Evolutionary conservation across 2,797 vertebrate species (phyloP).

Genomic region (Natrix natrix): DNA sequence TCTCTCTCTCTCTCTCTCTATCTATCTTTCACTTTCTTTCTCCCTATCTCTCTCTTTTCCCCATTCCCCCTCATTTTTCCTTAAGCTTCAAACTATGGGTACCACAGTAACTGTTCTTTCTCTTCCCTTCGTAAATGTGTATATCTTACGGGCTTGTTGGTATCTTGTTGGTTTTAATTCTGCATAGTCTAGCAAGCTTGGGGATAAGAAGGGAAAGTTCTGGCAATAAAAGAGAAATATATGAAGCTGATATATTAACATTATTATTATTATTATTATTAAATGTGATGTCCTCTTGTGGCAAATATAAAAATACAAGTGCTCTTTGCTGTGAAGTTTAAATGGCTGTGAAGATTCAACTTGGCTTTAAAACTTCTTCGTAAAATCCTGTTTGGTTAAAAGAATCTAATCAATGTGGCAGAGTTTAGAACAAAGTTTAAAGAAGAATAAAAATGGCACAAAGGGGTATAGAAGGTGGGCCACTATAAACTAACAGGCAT

Average conservation of each 20-base stretch:
- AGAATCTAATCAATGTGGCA: background rate
- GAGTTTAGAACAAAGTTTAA: constrained; percentile 14
- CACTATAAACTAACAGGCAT: background rate
- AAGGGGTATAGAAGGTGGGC: constrained; percentile 44
- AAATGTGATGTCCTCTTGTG: constrained; percentile 30
- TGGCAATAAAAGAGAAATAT: background rate
- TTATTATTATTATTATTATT: too few species aligned
- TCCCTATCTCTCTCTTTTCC: constrained; percentile 27
- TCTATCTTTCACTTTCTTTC: constrained; percentile 45
- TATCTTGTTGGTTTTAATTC: constrained; percentile 56
- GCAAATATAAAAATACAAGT: background rate
- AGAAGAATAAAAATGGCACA: constrained; percentile 57
- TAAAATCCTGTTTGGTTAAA: constrained; percentile 2
- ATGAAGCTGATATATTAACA: background rate
- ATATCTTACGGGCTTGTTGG: constrained; percentile 74
- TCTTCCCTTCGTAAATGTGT: constrained; percentile 66
- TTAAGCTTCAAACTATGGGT: constrained; percentile 59
- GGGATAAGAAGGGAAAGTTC: background rate
- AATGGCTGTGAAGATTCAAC: constrained; percentile 35
- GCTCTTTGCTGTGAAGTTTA: background rate
- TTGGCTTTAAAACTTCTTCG: constrained; percentile 56
- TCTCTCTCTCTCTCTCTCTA: constrained; percentile 42
- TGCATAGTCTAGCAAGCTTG: background rate
- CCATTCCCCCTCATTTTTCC: constrained; percentile 46
- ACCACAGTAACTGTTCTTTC: constrained; percentile 64